Evolutionary conservation across 2,113 vertebrate genomes (phyloP).

Genomic region (Zingel zingel): DNA sequence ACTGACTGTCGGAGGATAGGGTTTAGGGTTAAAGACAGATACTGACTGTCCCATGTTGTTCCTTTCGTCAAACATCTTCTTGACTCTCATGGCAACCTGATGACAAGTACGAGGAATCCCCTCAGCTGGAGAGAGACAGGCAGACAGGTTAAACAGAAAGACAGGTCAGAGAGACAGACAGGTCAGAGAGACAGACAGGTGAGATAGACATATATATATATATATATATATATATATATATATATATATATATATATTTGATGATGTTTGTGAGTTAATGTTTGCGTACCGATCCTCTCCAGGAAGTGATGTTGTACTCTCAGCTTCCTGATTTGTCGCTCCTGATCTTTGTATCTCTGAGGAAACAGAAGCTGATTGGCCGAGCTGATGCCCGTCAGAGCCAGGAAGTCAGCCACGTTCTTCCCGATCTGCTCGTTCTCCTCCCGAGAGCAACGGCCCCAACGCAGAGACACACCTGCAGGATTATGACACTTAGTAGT

Average conservation of each 20-base stretch:
- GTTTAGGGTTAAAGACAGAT: too few species aligned
- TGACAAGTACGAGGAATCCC: slow-evolving; percentile 75
- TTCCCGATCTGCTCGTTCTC: slow-evolving; percentile 69
- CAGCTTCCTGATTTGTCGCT: slow-evolving; percentile 44
- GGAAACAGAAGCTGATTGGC: slow-evolving; percentile 73
- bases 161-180: too few species aligned
- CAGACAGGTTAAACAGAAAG: neutral
- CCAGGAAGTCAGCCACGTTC: slow-evolving; percentile 76
- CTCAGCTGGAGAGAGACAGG: slow-evolving; percentile 58
- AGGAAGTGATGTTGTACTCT: slow-evolving; percentile 64
- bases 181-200: too few species aligned
- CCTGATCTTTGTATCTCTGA: slow-evolving; percentile 54
- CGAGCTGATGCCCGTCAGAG: slow-evolving; percentile 70
- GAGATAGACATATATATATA: too few species aligned
- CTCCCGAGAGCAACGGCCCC: slow-evolving; percentile 61
- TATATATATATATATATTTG: too few species aligned
- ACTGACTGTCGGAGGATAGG: too few species aligned
- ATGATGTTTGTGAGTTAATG: neutral
- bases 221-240: too few species aligned
- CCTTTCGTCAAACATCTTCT: slow-evolving; percentile 70
- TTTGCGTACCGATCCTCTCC: slow-evolving; percentile 62
- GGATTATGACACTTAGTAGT: too few species aligned
- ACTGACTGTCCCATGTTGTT: slow-evolving; percentile 78
- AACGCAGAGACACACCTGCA: slow-evolving; percentile 67
- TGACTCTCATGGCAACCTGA: slow-evolving; percentile 68